phyloP scores from a whole-genome alignment of 2,797 vertebrate genomes.

The Ctenosaura bakeri region DNA sequence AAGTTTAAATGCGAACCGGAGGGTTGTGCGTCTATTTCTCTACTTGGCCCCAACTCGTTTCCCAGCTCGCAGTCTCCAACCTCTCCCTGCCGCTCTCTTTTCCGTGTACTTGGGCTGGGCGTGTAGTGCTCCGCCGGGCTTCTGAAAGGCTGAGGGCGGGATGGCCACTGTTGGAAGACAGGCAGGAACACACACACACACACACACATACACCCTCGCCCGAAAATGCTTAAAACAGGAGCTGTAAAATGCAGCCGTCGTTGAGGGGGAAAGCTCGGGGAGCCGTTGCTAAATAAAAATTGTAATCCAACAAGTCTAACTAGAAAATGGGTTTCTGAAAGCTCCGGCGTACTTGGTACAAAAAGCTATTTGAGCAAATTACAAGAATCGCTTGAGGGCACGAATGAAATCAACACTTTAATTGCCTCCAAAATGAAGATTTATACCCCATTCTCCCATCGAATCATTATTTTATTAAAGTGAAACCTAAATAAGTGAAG shows the following conservation, averaged over 20 bases:
- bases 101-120: neutral
- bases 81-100: too few species aligned
- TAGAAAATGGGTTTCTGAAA: conserved; percentile 89
- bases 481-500: conserved; percentile 74
- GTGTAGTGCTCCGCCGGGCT: neutral
- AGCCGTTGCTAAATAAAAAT: conserved; percentile 74
- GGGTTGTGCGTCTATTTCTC: neutral
- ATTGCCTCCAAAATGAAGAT: conserved; percentile 98
- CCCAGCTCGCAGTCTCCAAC: neutral
- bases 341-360: conserved; percentile 91
- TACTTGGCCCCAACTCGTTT: neutral
- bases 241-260: conserved; percentile 52
- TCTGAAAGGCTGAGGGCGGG: neutral
- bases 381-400: conserved; percentile 91
- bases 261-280: conserved; percentile 37
- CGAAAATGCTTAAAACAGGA: conserved; percentile 7
- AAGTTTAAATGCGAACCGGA: neutral
- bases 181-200: too few species aligned
- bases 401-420: conserved; percentile 94
- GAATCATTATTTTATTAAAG: conserved; percentile 86
- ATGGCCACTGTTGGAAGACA: neutral
- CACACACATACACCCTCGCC: neutral
- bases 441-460: conserved; percentile 90
- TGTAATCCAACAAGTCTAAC: conserved; percentile 85
- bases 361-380: conserved; percentile 92